Evolutionary conservation across 1,140 invertebrate species (phyloP), one percentile per base, ranked within the genome.

Genomic region (Drosophila prosaltans): DNA sequence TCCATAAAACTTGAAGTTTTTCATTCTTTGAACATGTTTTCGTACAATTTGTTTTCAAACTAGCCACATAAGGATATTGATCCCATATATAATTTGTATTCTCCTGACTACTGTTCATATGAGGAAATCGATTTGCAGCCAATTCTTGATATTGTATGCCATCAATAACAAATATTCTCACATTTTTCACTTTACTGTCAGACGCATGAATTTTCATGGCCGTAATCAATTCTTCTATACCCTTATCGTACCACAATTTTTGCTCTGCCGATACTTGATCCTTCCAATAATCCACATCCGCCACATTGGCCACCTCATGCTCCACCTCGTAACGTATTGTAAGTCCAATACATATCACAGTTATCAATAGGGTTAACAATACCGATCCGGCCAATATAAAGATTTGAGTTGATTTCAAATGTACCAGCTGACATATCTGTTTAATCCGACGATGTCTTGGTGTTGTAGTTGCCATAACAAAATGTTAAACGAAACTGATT

Each of bases 321-420:
- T 78, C 62, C 41, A 91, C 89, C 58, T 91, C 90, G 39, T 91
- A 91, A 28, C 89, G 80, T 11, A 90, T 76, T n/a, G 72, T 78
- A 21, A 91, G 30, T 2, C 81, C 82, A 28, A 91, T 81, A 60
- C 90, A 91, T 6, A 91, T 28, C 32, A 86, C 11, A 30, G 85
- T 64, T 8, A 91, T 48, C 3, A 91, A 8, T 39, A 86, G 9
- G 0, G 90, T 59, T 8, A 91, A 8, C 16, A 91, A 3, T 54
- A 82, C 66, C 1, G 81, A 70, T 10, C 76, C 85, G 6, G 89
- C 90, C 21, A 90, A 67, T 58, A 88, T 62, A 11, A 90, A 91
- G 1, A 91, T 48, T 32, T 91, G 85, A 0, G 75, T 71, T 1
- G 89, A 90, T 28, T 83, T 91, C 7, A 88, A 16, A 10, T 79